A percentile compares a stretch with the other conserved stretches of the same genome.
These are phyloP conservation scores for Lepidothrix coronata DNA, from an alignment of 2,113 vertebrate genomes.

Conservation along the genomic window DNA sequence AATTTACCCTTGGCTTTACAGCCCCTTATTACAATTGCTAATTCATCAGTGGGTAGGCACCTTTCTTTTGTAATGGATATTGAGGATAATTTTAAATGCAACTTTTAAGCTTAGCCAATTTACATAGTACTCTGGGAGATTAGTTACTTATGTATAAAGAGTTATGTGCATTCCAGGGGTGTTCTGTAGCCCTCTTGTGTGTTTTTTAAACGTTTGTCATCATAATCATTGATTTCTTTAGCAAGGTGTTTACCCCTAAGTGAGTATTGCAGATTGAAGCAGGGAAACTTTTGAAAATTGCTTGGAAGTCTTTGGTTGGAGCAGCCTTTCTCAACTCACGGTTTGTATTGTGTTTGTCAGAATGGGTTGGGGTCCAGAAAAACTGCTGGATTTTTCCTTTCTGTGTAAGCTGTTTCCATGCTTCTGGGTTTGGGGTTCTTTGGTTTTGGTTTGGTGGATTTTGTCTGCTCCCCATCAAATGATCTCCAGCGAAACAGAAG, in stretches of 20 bases:
- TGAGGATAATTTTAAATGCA: conserved; percentile 55
- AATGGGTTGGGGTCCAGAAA: neutral
- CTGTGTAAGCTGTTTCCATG: neutral
- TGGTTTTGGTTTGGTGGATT: neutral
- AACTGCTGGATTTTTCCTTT: neutral
- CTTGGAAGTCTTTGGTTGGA: neutral
- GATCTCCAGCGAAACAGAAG: neutral
- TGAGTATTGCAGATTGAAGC: neutral
- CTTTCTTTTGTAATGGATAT: conserved; percentile 63
- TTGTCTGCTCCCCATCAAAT: fast-evolving
- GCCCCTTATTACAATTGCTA: conserved; percentile 40
- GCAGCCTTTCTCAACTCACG: neutral
- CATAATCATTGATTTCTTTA: neutral
- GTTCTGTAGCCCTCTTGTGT: neutral
- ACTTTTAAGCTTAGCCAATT: conserved; percentile 46
- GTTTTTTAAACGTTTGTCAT: neutral
- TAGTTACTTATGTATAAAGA: neutral
- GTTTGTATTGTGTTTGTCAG: neutral
- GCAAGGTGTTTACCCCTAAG: neutral
- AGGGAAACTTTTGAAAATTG: neutral
- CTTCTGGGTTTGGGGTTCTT: neutral
- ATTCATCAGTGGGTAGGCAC: conserved; percentile 26
- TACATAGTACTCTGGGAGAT: conserved; percentile 40
- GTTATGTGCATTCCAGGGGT: neutral
- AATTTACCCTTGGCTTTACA: conserved; percentile 13